These are phyloP conservation scores for Poicephalus gulielmi DNA, from an alignment of 2,113 vertebrate species.

Conservation along the genomic window DNA sequence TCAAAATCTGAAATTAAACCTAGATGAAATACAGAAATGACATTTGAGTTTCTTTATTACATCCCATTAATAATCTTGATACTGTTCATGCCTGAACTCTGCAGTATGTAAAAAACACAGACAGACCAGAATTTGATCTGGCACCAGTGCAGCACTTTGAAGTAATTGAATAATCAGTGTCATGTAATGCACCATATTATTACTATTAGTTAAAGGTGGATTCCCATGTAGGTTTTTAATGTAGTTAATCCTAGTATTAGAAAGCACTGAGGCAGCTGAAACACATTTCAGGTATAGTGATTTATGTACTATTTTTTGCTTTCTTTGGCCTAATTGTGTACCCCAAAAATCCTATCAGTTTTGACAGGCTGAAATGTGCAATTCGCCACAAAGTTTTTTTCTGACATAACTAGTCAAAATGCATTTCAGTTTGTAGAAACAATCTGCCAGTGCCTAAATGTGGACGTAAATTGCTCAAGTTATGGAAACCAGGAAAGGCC, in stretches of 20 bases:
- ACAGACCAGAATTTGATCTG: not conserved
- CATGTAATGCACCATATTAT: not conserved
- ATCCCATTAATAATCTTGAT: not conserved
- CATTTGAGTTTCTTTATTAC: not conserved
- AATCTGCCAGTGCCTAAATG: not conserved
- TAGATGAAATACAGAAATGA: not conserved
- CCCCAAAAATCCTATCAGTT: not conserved
- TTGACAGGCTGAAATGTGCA: constrained; percentile 1
- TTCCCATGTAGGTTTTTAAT: not conserved
- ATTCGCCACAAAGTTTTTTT: not conserved
- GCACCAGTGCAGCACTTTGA: not conserved
- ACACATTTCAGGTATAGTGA: not conserved
- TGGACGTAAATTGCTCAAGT: not conserved
- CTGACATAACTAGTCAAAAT: constrained; percentile 12
- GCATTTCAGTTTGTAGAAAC: constrained; percentile 8
- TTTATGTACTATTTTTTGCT: not conserved
- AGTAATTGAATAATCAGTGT: not conserved
- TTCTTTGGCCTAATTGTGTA: not conserved
- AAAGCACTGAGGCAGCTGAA: not conserved
- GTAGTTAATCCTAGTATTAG: not conserved
- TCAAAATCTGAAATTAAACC: not conserved
- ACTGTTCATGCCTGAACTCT: not conserved
- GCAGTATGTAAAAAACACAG: not conserved
- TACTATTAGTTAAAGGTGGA: not conserved
- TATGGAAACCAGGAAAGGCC: not conserved